Evolutionary conservation across 2,113 vertebrate species (phyloP), one percentile per base, ranked within the genome.

Genomic region (Spermophilus dauricus): DNA sequence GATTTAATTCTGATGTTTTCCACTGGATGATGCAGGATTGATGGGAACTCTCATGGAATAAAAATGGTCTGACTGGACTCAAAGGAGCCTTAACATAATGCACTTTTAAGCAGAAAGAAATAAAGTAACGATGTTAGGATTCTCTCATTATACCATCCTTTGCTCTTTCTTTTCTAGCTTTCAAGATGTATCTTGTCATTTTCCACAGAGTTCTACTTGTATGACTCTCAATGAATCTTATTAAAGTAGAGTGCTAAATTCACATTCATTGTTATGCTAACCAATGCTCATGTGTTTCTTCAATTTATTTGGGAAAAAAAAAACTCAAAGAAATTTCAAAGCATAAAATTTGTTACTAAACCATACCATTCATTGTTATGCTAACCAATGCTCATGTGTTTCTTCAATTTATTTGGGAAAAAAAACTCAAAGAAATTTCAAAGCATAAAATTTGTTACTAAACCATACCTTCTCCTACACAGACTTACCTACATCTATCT

Each of bases 131-230:
- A 16, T 67, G 4, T 63, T 30, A 63, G 5, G 37, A 95, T 95
- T 86, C 37, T 56, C 4, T 78, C 24, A 14, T 84, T 28, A 72
- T 30, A 65, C 8, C 1, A 51, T 11, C 32, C 1, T 81, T 77
- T 76, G 0, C 73, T 72, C 61, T 72, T 73, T n/a, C 51, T 77
- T 48, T 87, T 28, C 28, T 37, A 26, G 18, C 78, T 65, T 89
- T 95, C 83, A 58, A 72, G 89, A 78, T 48, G 37, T 45, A 91
- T 61, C 53, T 58, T 95, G 56, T 63, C 37, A 11, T 82, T 86
- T 93, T 61, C 58, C 48, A 24, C 1, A 67, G 77, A 77, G 37
- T 17, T 91, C 48, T 85, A 4, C 67, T 56, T 91, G 13, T 82
- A 32, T 77, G 22, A 82, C 30, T 89, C n/a, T 77, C 61, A n/a